phyloP scores from a whole-genome alignment of 2,113 vertebrate species.

The Dipodomys stephensi region DNA sequence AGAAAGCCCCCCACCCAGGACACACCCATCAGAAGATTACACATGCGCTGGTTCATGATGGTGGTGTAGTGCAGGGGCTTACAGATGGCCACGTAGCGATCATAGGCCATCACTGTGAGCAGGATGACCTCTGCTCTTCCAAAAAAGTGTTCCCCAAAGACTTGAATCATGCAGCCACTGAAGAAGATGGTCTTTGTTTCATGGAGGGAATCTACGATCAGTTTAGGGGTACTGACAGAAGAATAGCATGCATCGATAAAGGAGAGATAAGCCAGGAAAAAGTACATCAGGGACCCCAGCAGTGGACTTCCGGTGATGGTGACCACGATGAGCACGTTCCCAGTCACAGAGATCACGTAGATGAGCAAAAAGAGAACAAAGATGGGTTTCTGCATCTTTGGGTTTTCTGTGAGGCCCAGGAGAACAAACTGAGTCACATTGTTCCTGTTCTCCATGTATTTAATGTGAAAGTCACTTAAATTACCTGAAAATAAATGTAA shows the following conservation, averaged over 20 bases:
- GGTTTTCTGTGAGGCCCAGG: constrained; percentile 73
- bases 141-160: constrained; percentile 77
- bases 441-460: constrained; percentile 67
- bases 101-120: constrained; percentile 82
- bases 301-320: constrained; percentile 57
- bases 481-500: constrained; percentile 7
- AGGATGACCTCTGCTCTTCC: constrained; percentile 76
- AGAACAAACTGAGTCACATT: constrained; percentile 77
- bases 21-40: constrained; percentile 19
- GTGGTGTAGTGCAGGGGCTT: constrained; percentile 71
- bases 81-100: constrained; percentile 79
- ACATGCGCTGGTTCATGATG: constrained; percentile 59
- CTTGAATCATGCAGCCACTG: constrained; percentile 75
- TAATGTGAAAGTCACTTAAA: not conserved
- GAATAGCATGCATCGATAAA: constrained; percentile 80
- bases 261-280: constrained; percentile 79
- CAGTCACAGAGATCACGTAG: constrained; percentile 73
- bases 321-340: constrained; percentile 77
- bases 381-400: constrained; percentile 56
- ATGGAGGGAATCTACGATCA: constrained; percentile 73
- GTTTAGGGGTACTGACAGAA: constrained; percentile 77
- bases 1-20: constrained; percentile 73
- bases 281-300: constrained; percentile 80
- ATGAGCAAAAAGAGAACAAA: constrained; percentile 79
- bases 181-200: constrained; percentile 71